Evolutionary conservation across 2,888 invertebrate species (phyloP).

Genomic region (Adelphocoris suturalis): DNA sequence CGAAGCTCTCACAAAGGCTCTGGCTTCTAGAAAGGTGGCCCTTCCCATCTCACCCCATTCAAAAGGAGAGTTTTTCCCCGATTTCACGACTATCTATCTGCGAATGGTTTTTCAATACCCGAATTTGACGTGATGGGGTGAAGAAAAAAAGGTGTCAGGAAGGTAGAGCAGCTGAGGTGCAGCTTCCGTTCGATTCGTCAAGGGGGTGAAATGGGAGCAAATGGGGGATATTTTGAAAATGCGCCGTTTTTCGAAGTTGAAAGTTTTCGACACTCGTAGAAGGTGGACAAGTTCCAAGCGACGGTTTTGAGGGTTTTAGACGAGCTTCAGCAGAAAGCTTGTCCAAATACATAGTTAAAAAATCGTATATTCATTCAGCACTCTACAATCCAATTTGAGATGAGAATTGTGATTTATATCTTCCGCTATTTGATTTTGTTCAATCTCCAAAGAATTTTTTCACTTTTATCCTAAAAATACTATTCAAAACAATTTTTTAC

Average conservation of each 20-base stretch:
- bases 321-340: too few species aligned
- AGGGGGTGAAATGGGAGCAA: constrained; percentile 56
- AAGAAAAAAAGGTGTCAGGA: constrained; percentile 51
- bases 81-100: constrained; percentile 70
- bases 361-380: too few species aligned
- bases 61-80: constrained; percentile 44
- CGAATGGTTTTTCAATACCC: constrained; percentile 26
- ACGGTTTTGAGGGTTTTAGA: too few species aligned
- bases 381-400: too few species aligned
- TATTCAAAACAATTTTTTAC: too few species aligned
- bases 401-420: too few species aligned
- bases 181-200: constrained; percentile 69
- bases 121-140: constrained; percentile 59
- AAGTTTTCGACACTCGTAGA: too few species aligned
- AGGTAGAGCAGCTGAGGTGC: constrained; percentile 50
- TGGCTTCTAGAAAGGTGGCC: constrained; percentile 62
- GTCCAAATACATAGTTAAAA: too few species aligned
- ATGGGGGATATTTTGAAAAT: constrained; percentile 40
- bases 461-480: too few species aligned
- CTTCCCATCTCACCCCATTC: constrained; percentile 55
- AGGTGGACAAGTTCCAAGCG: too few species aligned
- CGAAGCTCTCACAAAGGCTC: constrained; percentile 33
- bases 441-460: too few species aligned
- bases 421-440: too few species aligned
- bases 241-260: not conserved